phyloP scores from a whole-genome alignment of 35 echinoderm and acorn worm species.

The Patiria miniata region DNA sequence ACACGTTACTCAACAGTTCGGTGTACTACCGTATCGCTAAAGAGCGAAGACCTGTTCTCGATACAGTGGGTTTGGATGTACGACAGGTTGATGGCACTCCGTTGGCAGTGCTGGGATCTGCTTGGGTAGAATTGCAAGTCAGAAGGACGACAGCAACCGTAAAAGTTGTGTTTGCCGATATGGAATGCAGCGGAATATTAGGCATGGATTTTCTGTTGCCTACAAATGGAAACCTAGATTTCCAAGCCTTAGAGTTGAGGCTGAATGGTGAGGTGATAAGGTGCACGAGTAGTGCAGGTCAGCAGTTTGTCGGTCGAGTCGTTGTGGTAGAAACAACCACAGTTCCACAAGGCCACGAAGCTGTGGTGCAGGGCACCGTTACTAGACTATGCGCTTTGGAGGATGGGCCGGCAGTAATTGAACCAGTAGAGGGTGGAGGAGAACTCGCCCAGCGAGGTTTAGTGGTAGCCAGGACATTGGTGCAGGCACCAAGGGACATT shows the following conservation, averaged over 20 bases:
- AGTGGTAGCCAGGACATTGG: too few species aligned
- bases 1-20: background rate
- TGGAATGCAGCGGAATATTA: background rate
- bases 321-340: too few species aligned
- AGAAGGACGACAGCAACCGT: background rate
- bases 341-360: too few species aligned
- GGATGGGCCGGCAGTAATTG: too few species aligned
- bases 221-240: background rate
- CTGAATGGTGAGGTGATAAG: background rate
- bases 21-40: background rate
- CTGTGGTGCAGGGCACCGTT: too few species aligned
- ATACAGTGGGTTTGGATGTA: background rate
- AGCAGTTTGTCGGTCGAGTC: background rate
- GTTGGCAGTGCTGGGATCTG: background rate
- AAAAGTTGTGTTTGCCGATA: conserved; percentile 3
- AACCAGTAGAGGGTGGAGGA: too few species aligned
- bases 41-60: background rate
- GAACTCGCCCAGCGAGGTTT: too few species aligned
- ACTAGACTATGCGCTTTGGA: too few species aligned
- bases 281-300: background rate
- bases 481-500: too few species aligned
- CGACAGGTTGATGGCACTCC: conserved; percentile 7
- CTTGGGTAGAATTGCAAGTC: background rate
- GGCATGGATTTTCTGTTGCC: background rate
- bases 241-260: background rate